A percentile compares a stretch with the other conserved stretches of the same genome.
Evolutionary conservation across 2,888 invertebrate genomes (phyloP).

Genomic region (Spodoptera exigua): DNA sequence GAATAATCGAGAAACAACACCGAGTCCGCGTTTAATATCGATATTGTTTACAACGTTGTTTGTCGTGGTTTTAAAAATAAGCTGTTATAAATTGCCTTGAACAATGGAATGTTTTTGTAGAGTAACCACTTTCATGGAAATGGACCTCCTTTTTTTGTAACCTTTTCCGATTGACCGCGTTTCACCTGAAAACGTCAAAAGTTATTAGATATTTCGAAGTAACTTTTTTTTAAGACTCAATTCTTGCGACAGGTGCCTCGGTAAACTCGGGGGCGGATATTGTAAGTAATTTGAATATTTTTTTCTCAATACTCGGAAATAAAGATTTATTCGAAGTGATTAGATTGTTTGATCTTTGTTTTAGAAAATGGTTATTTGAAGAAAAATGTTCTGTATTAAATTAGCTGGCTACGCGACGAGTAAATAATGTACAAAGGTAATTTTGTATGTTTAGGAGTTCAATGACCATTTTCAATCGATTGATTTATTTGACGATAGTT

Average conservation of each 20-base stretch:
- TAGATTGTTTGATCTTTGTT: slow-evolving; percentile 16
- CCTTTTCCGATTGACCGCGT: slow-evolving; percentile 28
- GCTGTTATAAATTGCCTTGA: slow-evolving; percentile 13
- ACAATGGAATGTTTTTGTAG: slow-evolving; percentile 29
- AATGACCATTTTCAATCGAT: too few species aligned
- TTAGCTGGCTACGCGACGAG: not conserved
- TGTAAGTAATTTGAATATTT: slow-evolving; percentile 18
- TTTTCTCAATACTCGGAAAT: slow-evolving; percentile 11
- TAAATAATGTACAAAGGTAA: not conserved
- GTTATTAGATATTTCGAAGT: slow-evolving; percentile 30
- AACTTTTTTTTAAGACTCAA: slow-evolving; percentile 31
- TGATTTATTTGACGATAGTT: too few species aligned
- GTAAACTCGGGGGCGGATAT: slow-evolving; percentile 15
- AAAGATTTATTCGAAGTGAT: slow-evolving; percentile 16
- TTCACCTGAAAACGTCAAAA: slow-evolving; percentile 11
- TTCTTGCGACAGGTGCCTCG: slow-evolving; percentile 32
- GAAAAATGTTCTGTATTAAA: not conserved
- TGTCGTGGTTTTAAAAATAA: slow-evolving; percentile 45
- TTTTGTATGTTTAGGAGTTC: too few species aligned
- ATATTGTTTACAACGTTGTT: slow-evolving; percentile 52
- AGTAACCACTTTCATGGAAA: slow-evolving; percentile 27
- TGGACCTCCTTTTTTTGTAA: not conserved
- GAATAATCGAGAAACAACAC: slow-evolving; percentile 68
- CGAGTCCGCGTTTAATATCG: slow-evolving; percentile 51
- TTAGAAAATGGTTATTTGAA: not conserved